A percentile compares a stretch with the other conserved stretches of the same genome.
These are phyloP conservation scores for Erythrocercus mccallii DNA, from an alignment of 2,113 vertebrate species.

Conservation along the genomic window DNA sequence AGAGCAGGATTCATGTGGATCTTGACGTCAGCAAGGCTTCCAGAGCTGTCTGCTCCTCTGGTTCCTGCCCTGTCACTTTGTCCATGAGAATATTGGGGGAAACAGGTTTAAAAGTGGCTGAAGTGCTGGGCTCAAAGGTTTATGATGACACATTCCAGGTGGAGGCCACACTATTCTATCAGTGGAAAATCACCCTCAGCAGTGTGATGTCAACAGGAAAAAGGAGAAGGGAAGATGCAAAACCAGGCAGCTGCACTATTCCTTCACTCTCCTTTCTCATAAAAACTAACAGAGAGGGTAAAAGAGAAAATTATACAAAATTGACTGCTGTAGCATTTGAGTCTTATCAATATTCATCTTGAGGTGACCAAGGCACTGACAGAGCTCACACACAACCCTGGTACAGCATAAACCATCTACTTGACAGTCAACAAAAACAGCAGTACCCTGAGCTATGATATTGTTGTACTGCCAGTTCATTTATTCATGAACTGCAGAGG, in stretches of 20 bases:
- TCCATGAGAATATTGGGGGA: too few relatives aligned
- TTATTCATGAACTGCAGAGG: conserved; percentile 59
- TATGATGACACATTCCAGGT: not conserved
- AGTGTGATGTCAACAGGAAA: not conserved
- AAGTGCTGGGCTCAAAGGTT: not conserved
- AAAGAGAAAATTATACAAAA: not conserved
- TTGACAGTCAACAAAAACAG: not conserved
- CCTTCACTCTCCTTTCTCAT: not conserved
- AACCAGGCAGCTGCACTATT: not conserved
- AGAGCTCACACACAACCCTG: not conserved
- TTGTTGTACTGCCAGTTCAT: conserved; percentile 36
- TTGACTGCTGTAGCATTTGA: not conserved
- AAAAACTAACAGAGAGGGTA: not conserved
- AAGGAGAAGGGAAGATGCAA: not conserved
- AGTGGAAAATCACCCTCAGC: not conserved
- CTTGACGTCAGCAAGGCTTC: not conserved
- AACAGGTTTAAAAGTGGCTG: not conserved
- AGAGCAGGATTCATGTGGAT: not conserved
- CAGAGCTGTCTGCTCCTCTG: not conserved
- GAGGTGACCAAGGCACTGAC: not conserved
- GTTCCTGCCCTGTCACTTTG: too few relatives aligned
- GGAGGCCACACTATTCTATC: not conserved
- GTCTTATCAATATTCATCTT: not conserved
- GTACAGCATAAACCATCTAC: not conserved
- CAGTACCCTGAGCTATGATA: not conserved